Percentiles rank a stretch among this genome's conserved stretches.
phyloP scores from a whole-genome alignment of 2,888 invertebrate genomes.

The Helicoverpa assulta region DNA sequence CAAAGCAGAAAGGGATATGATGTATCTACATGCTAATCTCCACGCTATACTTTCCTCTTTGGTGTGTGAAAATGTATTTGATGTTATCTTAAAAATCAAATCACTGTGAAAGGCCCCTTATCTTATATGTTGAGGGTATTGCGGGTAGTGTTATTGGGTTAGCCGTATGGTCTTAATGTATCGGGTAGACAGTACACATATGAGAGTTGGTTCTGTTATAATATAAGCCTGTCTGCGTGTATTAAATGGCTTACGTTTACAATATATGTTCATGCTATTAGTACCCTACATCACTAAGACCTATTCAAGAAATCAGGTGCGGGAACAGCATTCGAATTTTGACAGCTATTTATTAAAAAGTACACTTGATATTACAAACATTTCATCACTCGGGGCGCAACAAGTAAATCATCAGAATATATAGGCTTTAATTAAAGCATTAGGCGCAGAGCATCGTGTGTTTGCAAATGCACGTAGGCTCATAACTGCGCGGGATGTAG shows the following conservation, averaged over 20 bases:
- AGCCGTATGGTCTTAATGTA: neutral
- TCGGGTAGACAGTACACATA: neutral
- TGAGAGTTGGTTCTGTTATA: neutral
- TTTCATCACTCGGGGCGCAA: constrained; percentile 1
- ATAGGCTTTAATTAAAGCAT: constrained; percentile 41
- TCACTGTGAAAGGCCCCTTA: constrained; percentile 25
- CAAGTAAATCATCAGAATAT: constrained; percentile 27
- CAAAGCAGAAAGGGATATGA: constrained; percentile 60
- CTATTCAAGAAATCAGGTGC: neutral
- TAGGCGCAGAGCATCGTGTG: constrained; percentile 48
- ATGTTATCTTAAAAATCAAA: constrained; percentile 40
- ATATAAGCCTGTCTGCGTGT: neutral
- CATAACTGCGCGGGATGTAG: constrained; percentile 60
- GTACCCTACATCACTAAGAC: neutral
- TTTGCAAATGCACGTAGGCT: constrained; percentile 62
- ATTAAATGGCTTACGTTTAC: neutral
- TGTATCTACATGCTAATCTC: constrained; percentile 64
- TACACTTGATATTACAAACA: neutral
- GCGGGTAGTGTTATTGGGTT: neutral
- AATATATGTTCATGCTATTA: neutral
- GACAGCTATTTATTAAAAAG: neutral
- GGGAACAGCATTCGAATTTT: neutral
- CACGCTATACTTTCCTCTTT: constrained; percentile 47
- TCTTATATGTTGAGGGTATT: constrained; percentile 3
- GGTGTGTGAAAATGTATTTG: constrained; percentile 49